Conservation (phyloP, 1,140 invertebrate species). For the Neomicropteryx cornuta region DNA sequence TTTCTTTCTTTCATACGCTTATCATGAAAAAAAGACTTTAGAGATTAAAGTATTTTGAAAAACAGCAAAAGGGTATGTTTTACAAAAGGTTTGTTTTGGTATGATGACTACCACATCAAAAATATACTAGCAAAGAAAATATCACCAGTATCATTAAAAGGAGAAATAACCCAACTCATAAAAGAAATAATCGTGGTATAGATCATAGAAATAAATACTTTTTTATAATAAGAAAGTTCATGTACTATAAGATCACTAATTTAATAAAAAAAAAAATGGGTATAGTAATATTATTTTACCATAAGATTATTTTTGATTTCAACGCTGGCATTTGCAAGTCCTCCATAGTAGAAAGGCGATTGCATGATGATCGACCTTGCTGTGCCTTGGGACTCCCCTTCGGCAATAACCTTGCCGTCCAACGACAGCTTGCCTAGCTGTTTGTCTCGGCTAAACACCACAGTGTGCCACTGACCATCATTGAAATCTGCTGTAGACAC, state of each 20-base stretch:
- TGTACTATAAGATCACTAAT: neutral
- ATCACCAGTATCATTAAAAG: too few relatives aligned
- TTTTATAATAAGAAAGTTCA: slow-evolving; percentile 3
- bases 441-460: slow-evolving; percentile 46
- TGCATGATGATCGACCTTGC: slow-evolving; percentile 49
- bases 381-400: slow-evolving; percentile 41
- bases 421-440: slow-evolving; percentile 53
- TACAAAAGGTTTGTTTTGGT: too few relatives aligned
- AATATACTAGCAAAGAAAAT: too few relatives aligned
- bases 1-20: too few relatives aligned
- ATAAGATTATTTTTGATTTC: slow-evolving; percentile 18
- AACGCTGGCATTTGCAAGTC: slow-evolving; percentile 28
- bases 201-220: too few relatives aligned
- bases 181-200: neutral
- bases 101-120: too few relatives aligned
- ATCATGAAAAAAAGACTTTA: too few relatives aligned
- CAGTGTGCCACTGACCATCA: slow-evolving; percentile 81
- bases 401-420: slow-evolving; percentile 47
- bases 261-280: neutral
- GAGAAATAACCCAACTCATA: slow-evolving; percentile 8
- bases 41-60: too few relatives aligned
- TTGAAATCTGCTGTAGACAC: slow-evolving; percentile 49
- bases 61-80: too few relatives aligned
- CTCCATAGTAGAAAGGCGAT: slow-evolving; percentile 73
- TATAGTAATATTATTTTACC: slow-evolving; percentile 13